Percentiles rank a stretch among this genome's conserved stretches.
These are phyloP conservation scores for Rhynchophorus ferrugineus DNA, from an alignment of 1,140 invertebrate genomes.

Conservation along the genomic window DNA sequence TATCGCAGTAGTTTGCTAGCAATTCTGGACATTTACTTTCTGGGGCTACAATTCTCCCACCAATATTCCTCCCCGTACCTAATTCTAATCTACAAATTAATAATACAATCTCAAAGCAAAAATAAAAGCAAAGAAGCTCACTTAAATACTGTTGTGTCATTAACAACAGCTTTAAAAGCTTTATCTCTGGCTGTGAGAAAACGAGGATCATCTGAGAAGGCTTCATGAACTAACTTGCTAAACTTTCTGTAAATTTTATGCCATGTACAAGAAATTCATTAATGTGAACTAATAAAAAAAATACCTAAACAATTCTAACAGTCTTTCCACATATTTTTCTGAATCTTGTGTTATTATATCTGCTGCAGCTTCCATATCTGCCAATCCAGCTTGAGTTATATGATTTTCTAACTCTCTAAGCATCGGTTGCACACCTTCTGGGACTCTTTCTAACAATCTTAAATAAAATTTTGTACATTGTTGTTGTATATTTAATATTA, in stretches of 20 bases:
- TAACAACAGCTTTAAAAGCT: conserved; percentile 96
- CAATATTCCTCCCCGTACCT: conserved; percentile 50
- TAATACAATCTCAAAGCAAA: neutral
- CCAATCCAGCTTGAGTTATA: conserved; percentile 86
- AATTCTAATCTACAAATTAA: conserved; percentile 58
- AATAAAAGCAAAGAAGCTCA: conserved; percentile 43
- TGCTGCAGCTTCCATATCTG: conserved; percentile 95
- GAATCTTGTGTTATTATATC: conserved; percentile 96
- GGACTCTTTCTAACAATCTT: conserved; percentile 81
- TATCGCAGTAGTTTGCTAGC: conserved; percentile 99
- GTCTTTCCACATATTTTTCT: conserved; percentile 96
- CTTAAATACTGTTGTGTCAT: conserved; percentile 92
- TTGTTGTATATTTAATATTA: neutral
- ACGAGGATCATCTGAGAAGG: conserved; percentile 93
- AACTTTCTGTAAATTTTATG: conserved; percentile 56
- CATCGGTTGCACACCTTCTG: conserved; percentile 89
- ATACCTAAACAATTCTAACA: conserved; percentile 76
- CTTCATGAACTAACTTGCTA: conserved; percentile 85
- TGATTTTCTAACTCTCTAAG: conserved; percentile 86
- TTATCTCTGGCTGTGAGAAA: conserved; percentile 97
- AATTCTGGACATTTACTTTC: conserved; percentile 99
- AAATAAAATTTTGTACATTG: neutral
- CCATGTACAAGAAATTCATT: neutral
- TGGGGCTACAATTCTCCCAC: conserved; percentile 57
- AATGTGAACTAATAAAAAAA: conserved; percentile 1